These are phyloP conservation scores for Pachliopta kotzebuea DNA, from an alignment of 2,888 invertebrate genomes.

Conservation along the genomic window DNA sequence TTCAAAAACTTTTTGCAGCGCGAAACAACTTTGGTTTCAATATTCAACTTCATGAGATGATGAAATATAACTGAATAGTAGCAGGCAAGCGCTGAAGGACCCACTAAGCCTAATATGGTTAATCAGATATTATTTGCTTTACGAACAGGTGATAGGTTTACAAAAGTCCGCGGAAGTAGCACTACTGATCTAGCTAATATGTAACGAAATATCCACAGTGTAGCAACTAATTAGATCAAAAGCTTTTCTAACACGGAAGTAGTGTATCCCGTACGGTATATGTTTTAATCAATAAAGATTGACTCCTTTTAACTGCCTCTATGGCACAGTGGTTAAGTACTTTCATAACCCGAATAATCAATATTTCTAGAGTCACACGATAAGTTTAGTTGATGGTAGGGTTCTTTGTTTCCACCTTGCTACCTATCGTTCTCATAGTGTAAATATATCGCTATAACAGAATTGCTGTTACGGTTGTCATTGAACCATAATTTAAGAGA, in stretches of 20 bases:
- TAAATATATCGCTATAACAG: too few species aligned
- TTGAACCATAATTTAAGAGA: too few species aligned
- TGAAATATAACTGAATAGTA: not conserved
- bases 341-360: too few species aligned
- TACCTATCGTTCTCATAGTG: too few species aligned
- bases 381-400: too few species aligned
- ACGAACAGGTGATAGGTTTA: conserved; percentile 15
- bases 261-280: not conserved
- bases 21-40: not conserved
- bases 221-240: conserved; percentile 8
- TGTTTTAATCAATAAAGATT: too few species aligned
- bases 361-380: too few species aligned
- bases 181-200: conserved; percentile 10
- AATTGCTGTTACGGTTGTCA: too few species aligned
- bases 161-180: not conserved
- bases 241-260: not conserved
- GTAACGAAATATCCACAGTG: conserved; percentile 11
- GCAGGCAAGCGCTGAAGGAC: not conserved
- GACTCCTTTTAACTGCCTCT: too few species aligned
- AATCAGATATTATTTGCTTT: not conserved
- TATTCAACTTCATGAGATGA: not conserved
- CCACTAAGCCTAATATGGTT: not conserved
- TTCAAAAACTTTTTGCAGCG: too few species aligned
- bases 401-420: too few species aligned
- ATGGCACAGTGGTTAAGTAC: too few species aligned